Conservation (phyloP, 2,797 vertebrate species). For the Dromococcyx pavoninus region DNA sequence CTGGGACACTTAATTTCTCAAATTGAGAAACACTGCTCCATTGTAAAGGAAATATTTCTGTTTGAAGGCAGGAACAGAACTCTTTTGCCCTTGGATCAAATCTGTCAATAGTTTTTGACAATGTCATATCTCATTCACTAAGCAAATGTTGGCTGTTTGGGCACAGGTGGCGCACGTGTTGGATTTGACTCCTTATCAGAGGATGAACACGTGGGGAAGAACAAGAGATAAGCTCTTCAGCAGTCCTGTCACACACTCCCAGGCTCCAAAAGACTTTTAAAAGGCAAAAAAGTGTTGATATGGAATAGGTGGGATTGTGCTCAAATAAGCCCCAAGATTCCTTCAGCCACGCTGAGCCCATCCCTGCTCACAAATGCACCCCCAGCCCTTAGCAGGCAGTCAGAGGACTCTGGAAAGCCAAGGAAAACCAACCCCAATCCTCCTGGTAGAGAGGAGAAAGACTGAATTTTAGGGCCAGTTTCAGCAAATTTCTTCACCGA, state of each 20-base stretch:
- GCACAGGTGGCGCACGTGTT: constrained; percentile 5
- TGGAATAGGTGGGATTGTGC: not conserved
- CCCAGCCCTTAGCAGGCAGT: fast-evolving
- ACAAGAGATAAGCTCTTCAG: constrained; percentile 28
- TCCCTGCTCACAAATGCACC: not conserved
- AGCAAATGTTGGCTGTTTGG: constrained; percentile 41
- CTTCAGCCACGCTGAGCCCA: not conserved
- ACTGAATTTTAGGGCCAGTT: not conserved
- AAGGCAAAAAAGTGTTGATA: constrained; percentile 26
- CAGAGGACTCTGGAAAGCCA: fast-evolving
- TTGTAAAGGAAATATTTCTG: not conserved
- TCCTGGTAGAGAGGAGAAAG: not conserved
- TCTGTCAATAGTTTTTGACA: constrained; percentile 51
- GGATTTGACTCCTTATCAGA: constrained; percentile 54
- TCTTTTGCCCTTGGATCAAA: constrained; percentile 40
- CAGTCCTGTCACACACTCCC: not conserved
- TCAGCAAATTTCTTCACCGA: not conserved
- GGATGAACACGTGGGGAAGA: not conserved
- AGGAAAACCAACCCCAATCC: not conserved
- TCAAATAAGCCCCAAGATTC: not conserved
- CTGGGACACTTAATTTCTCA: not conserved
- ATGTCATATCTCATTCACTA: constrained; percentile 17
- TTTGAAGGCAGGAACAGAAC: not conserved
- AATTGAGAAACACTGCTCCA: not conserved
- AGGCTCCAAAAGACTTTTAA: constrained; percentile 42